Percentiles rank a stretch among this genome's conserved stretches.
phyloP scores from a whole-genome alignment of 2,113 vertebrate species.

The Aplodontia rufa region DNA sequence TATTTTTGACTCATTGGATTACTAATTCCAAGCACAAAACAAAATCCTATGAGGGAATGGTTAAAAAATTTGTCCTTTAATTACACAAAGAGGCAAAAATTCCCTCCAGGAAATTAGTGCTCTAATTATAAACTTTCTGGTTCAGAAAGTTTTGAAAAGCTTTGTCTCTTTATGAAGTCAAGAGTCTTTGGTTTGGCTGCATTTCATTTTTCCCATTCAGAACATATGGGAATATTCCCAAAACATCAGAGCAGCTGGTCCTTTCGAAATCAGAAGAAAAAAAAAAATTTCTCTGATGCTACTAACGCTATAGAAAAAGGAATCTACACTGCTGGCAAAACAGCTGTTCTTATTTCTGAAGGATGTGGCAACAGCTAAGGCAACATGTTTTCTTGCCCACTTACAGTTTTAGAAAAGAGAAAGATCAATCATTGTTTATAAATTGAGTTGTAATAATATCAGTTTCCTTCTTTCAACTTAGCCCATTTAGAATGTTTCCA shows the following conservation, averaged over 20 bases:
- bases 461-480: conserved; percentile 45
- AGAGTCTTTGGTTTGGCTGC: conserved; percentile 64
- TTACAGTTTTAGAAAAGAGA: conserved; percentile 62
- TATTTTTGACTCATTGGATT: conserved; percentile 68
- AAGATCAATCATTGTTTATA: conserved; percentile 61
- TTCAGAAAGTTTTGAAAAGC: conserved; percentile 70
- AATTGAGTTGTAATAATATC: conserved; percentile 3
- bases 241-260: conserved; percentile 68
- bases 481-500: conserved; percentile 62
- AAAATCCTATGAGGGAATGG: conserved; percentile 72
- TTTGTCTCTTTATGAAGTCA: conserved; percentile 68
- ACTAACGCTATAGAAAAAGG: conserved; percentile 7
- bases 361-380: not conserved
- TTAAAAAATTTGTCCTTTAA: conserved; percentile 75
- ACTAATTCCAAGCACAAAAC: conserved; percentile 66
- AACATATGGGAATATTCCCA: conserved; percentile 73
- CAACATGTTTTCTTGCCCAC: conserved; percentile 64
- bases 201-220: conserved; percentile 68
- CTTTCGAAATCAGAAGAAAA: conserved; percentile 42
- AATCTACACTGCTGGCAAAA: conserved; percentile 53
- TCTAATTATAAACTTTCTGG: conserved; percentile 76
- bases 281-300: conserved; percentile 44
- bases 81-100: conserved; percentile 73
- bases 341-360: conserved; percentile 66
- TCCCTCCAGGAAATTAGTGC: conserved; percentile 74